A percentile compares a stretch with the other conserved stretches of the same genome.
Conservation (phyloP, 2,888 invertebrate species). For the Lamproptera curius region DNA sequence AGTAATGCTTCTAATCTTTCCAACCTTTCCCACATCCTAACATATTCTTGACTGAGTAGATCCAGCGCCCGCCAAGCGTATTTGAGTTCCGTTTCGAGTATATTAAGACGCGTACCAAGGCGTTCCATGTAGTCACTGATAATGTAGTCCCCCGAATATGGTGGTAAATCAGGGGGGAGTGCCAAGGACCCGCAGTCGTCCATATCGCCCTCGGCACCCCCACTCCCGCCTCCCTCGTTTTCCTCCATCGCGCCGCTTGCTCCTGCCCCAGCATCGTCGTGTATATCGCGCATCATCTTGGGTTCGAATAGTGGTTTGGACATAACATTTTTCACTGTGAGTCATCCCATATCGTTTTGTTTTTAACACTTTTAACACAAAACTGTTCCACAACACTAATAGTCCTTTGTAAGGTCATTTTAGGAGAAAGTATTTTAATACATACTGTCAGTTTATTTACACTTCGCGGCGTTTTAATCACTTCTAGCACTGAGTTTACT, state of each 20-base stretch:
- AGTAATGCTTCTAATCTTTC: conserved; percentile 92
- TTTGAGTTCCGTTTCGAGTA: conserved; percentile 93
- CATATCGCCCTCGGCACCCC: conserved; percentile 74
- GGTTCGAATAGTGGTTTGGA: conserved; percentile 61
- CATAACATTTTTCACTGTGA: conserved; percentile 73
- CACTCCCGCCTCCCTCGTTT: conserved; percentile 76
- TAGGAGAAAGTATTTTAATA: conserved; percentile 47
- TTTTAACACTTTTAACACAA: conserved; percentile 59
- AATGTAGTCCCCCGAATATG: conserved; percentile 83
- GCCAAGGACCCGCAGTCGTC: conserved; percentile 76
- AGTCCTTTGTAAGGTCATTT: conserved; percentile 56
- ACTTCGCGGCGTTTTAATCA: conserved; percentile 42
- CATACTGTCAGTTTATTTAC: conserved; percentile 49
- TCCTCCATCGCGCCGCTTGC: conserved; percentile 73
- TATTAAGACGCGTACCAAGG: conserved; percentile 89
- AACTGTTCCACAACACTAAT: conserved; percentile 45
- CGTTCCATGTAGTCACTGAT: conserved; percentile 95
- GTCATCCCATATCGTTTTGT: conserved; percentile 77
- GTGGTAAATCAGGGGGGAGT: conserved; percentile 72
- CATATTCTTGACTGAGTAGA: conserved; percentile 93
- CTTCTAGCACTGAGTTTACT: conserved; percentile 56
- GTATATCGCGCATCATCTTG: conserved; percentile 77
- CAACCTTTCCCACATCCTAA: conserved; percentile 95
- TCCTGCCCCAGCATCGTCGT: conserved; percentile 71
- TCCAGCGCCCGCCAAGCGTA: conserved; percentile 96